A percentile compares a stretch with the other conserved stretches of the same genome.
Evolutionary conservation across 2,797 vertebrate genomes (phyloP).

Genomic region (Zalophus californianus): DNA sequence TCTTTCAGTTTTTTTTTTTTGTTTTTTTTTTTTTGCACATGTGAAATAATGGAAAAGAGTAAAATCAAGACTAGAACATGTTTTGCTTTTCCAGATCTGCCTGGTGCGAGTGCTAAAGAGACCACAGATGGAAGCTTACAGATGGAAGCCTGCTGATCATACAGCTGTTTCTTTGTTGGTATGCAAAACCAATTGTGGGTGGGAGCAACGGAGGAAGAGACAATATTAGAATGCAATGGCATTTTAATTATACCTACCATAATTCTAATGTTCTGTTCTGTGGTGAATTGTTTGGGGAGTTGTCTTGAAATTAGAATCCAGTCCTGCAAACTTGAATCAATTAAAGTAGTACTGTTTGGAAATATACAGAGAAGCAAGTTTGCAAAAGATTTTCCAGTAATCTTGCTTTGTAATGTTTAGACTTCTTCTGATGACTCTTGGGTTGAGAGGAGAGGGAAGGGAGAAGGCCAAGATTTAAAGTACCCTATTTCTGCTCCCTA

Average conservation of each 20-base stretch:
- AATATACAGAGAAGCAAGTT: constrained; percentile 54
- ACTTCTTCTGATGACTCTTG: constrained; percentile 11
- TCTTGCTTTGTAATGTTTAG: constrained; percentile 49
- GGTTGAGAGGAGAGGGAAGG: not conserved
- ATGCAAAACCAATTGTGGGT: constrained; percentile 69
- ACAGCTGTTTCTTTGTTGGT: constrained; percentile 80
- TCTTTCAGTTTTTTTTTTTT: not conserved
- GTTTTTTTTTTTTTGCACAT: not conserved
- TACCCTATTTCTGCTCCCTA: constrained; percentile 1
- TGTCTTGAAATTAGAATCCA: constrained; percentile 78
- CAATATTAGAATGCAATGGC: constrained; percentile 73
- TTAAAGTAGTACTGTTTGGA: constrained; percentile 70
- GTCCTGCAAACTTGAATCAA: constrained; percentile 73
- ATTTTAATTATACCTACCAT: constrained; percentile 79
- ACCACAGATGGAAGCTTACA: constrained; percentile 61
- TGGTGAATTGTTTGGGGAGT: constrained; percentile 72
- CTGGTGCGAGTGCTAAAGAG: constrained; percentile 46
- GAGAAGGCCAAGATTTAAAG: constrained; percentile 25
- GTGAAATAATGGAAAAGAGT: constrained; percentile 48
- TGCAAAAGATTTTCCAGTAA: constrained; percentile 60
- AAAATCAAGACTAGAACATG: constrained; percentile 40
- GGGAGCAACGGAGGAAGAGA: constrained; percentile 52
- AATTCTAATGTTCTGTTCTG: constrained; percentile 75
- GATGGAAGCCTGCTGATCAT: constrained; percentile 64
- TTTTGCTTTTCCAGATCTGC: constrained; percentile 66